phyloP scores from a whole-genome alignment of 1,140 invertebrate genomes.

The Drosophila bocki region DNA sequence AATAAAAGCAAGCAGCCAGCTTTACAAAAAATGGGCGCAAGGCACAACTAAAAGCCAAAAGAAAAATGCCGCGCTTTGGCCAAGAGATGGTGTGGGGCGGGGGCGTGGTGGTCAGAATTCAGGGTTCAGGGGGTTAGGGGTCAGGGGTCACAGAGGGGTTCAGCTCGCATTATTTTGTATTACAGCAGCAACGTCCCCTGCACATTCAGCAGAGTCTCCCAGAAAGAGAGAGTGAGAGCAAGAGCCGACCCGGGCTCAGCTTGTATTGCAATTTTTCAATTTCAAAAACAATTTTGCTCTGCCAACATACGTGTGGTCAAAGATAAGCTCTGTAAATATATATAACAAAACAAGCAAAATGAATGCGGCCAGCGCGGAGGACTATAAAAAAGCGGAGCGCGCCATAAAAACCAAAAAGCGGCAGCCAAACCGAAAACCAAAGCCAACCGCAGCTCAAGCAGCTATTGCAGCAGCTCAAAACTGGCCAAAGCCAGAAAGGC shows the following conservation, averaged over 20 bases:
- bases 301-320: slow-evolving; percentile 83
- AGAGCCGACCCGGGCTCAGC: slow-evolving; percentile 53
- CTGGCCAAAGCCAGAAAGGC: slow-evolving; percentile 77
- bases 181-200: slow-evolving; percentile 53
- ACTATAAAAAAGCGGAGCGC: slow-evolving; percentile 38
- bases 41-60: slow-evolving; percentile 61
- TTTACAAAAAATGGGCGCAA: slow-evolving; percentile 72
- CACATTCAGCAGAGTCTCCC: slow-evolving; percentile 20
- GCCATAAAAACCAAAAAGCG: slow-evolving; percentile 70
- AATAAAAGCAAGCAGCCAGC: slow-evolving; percentile 65
- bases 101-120: neutral
- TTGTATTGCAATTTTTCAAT: slow-evolving; percentile 83
- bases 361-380: slow-evolving; percentile 23
- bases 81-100: neutral
- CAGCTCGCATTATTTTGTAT: slow-evolving; percentile 74
- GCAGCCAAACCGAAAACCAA: slow-evolving; percentile 63
- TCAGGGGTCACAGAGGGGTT: slow-evolving; percentile 29
- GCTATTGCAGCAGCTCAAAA: slow-evolving; percentile 75
- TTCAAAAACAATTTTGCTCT: slow-evolving; percentile 83
- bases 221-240: neutral
- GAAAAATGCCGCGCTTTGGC: slow-evolving; percentile 63
- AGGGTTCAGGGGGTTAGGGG: neutral
- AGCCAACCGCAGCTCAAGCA: slow-evolving; percentile 81
- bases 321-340: slow-evolving; percentile 80
- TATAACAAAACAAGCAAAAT: slow-evolving; percentile 42